Evolutionary conservation across 2,888 invertebrate species (phyloP).

Genomic region (Idaea dimidiata): DNA sequence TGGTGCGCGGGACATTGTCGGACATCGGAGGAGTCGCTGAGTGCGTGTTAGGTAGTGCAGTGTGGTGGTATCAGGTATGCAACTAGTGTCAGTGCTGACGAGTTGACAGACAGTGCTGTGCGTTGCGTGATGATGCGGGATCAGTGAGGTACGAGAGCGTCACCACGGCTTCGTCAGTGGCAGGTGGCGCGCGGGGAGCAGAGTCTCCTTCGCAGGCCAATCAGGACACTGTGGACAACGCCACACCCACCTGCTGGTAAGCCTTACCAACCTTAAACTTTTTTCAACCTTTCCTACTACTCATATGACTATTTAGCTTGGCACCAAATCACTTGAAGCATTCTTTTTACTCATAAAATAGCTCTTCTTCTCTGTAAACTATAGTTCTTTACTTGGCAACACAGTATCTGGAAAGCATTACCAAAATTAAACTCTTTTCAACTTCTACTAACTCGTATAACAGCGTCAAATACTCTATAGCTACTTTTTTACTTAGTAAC

Average conservation of each 20-base stretch:
- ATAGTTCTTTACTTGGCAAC: too few species aligned
- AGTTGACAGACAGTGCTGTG: slow-evolving; percentile 77
- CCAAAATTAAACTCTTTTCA: background rate
- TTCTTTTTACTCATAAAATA: too few species aligned
- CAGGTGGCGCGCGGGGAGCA: slow-evolving; percentile 78
- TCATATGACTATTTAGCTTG: too few species aligned
- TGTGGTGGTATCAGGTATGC: slow-evolving; percentile 71
- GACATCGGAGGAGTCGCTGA: slow-evolving; percentile 28
- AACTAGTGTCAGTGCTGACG: slow-evolving; percentile 76
- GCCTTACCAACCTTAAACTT: slow-evolving; percentile 28
- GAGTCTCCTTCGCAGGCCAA: slow-evolving; percentile 81
- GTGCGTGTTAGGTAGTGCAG: slow-evolving; percentile 20
- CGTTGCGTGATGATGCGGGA: slow-evolving; percentile 82
- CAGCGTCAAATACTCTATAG: background rate
- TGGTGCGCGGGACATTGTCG: slow-evolving; percentile 39
- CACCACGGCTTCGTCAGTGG: slow-evolving; percentile 79
- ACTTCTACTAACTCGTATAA: slow-evolving; percentile 1
- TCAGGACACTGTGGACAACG: slow-evolving; percentile 77
- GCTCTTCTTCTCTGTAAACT: too few species aligned
- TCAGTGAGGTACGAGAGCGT: slow-evolving; percentile 74
- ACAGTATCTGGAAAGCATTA: slow-evolving; percentile 69
- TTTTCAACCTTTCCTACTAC: background rate
- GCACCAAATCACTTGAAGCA: too few species aligned
- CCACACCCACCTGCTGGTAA: slow-evolving; percentile 78
- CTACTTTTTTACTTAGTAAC: background rate